Base-by-base conservation (phyloP, 2,113 vertebrate genomes). In the Scophthalmus maximus region DNA sequence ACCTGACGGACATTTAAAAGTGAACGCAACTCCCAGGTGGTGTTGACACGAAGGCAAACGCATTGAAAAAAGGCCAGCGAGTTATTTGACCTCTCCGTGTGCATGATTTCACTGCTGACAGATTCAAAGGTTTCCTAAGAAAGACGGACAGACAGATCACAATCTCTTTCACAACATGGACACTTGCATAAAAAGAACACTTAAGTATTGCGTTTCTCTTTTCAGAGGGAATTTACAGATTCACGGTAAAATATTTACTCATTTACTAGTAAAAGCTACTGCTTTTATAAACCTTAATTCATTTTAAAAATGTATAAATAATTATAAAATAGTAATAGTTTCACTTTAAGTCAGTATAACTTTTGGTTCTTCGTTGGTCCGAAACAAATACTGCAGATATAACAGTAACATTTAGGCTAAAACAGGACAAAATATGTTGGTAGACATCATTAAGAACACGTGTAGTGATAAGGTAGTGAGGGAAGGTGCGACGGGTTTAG, bases 401-500 rank as follows among this genome's bases (percentile, higher is more conserved):
- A 56, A 15, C n/a, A 44, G 20, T 30, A 10, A 29, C 5, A 26
- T 17, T 63, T 36, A 51, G 26, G 4, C 25, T 70, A 34, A 7
- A 42, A 23, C 9, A 63, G 46, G 46, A 49, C 22, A 22, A 8
- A 18, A 44, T 44, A 14, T 1, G 2, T 0, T 46, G n/a, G 42
- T 12, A 46, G 42, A 2, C 12, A 51, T 59, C 23, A 6, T 60
- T 26, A 78, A 0, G 78, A 56, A 30, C 73, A 81, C 32, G 76
- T 68, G 9, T 85, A 93, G 27, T 18, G 85, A 74, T 87, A 87
- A 1, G 93, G 78, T 0, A 82, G 65, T 0, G 87, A 76, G 18
- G 81, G 73, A 36, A 95, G 61, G 0, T 93, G 84, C 0, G 94
- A 91, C 0, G 96, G 94, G 18, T 94, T 94, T 55, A 98, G 86